Evolutionary conservation across 1,140 invertebrate species (phyloP).

Genomic region (Rhizoglyphus robini): DNA sequence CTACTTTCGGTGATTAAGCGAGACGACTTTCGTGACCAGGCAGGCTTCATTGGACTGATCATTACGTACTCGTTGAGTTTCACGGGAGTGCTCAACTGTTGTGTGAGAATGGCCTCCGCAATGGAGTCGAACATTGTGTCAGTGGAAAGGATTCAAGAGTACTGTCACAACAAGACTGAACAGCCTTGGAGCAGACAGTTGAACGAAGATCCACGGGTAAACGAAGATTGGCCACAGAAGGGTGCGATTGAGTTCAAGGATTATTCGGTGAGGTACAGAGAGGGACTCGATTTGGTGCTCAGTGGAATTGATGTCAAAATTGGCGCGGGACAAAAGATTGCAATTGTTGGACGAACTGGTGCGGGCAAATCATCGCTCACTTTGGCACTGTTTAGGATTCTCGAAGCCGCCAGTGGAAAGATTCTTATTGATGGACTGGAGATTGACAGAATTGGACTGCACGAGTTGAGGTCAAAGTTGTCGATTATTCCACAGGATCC

Average conservation of each 20-base stretch:
- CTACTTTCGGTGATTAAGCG: constrained; percentile 67
- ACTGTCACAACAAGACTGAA: constrained; percentile 58
- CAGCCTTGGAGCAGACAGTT: constrained; percentile 26
- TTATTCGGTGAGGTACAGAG: constrained; percentile 30
- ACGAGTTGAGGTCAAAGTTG: constrained; percentile 65
- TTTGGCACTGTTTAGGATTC: constrained; percentile 40
- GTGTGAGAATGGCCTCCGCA: constrained; percentile 90
- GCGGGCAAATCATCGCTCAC: constrained; percentile 43
- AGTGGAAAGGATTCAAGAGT: constrained; percentile 93
- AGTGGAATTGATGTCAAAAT: constrained; percentile 30
- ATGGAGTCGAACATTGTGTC: constrained; percentile 96
- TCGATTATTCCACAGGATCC: constrained; percentile 75
- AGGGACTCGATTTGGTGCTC: constrained; percentile 33
- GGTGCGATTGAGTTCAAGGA: constrained; percentile 28
- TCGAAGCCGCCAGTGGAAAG: constrained; percentile 44
- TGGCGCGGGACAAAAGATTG: constrained; percentile 35
- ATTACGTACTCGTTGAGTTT: constrained; percentile 78
- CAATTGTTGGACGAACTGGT: constrained; percentile 44
- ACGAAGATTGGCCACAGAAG: constrained; percentile 27
- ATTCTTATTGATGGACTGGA: constrained; percentile 84
- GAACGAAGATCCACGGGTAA: not conserved
- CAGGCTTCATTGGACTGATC: constrained; percentile 73
- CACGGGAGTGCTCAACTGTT: constrained; percentile 87
- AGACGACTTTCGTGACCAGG: constrained; percentile 42
- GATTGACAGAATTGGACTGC: constrained; percentile 70